phyloP scores from a whole-genome alignment of 35 echinoderm and acorn worm genomes.

The Apostichopus japonicus region DNA sequence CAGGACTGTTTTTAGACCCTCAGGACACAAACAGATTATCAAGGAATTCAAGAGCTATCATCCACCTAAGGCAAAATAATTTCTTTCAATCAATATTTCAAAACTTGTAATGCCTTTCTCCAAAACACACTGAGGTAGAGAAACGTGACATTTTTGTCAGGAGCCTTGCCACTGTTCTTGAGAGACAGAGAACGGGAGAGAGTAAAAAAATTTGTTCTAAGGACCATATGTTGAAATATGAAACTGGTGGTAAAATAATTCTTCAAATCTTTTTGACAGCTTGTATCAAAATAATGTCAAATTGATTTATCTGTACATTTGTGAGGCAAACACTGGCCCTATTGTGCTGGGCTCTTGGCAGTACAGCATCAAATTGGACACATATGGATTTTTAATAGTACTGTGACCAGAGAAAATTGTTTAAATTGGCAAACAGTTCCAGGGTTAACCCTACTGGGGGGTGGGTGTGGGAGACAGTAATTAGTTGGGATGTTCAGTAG shows the following conservation, averaged over 20 bases:
- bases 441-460: neutral
- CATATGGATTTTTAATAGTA: neutral
- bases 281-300: conserved; percentile 35
- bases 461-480: neutral
- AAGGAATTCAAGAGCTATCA: neutral
- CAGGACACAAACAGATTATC: neutral
- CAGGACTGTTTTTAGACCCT: neutral
- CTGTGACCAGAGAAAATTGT: neutral
- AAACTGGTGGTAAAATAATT: conserved; percentile 4
- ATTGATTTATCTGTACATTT: conserved; percentile 38
- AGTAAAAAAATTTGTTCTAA: neutral
- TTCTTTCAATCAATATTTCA: neutral
- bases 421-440: neutral
- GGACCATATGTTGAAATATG: conserved; percentile 38
- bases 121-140: neutral
- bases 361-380: conserved; percentile 6
- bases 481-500: conserved; percentile 26
- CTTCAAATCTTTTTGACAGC: conserved; percentile 35
- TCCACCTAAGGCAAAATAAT: neutral
- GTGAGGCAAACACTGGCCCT: neutral
- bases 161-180: neutral
- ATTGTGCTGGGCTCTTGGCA: too few relatives aligned
- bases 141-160: conserved; percentile 4
- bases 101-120: neutral
- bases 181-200: neutral